A percentile compares a stretch with the other conserved stretches of the same genome.
These are phyloP conservation scores for Ovibos moschatus DNA, from an alignment of 2,113 vertebrate species.

Conservation along the genomic window DNA sequence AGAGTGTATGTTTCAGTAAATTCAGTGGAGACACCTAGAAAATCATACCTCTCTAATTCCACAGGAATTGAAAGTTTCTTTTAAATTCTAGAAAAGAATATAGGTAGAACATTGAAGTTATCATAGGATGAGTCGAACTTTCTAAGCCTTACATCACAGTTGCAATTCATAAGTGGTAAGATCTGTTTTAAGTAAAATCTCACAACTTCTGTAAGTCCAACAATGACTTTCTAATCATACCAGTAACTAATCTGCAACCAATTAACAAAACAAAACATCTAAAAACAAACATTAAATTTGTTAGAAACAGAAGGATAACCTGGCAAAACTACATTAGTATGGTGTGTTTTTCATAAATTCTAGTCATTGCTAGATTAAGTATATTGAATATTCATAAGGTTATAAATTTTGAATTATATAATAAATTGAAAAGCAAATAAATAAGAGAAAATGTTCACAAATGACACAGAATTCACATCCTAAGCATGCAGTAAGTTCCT, in stretches of 20 bases:
- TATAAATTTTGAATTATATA: not conserved
- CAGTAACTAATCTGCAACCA: not conserved
- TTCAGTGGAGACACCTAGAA: not conserved
- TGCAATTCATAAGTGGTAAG: not conserved
- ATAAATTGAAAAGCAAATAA: not conserved
- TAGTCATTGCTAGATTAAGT: not conserved
- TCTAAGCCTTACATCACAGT: not conserved
- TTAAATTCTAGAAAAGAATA: not conserved
- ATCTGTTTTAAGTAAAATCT: not conserved
- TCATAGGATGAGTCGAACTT: not conserved
- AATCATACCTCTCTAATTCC: not conserved
- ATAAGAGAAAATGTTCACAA: not conserved
- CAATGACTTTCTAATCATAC: not conserved
- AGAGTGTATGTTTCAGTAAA: not conserved
- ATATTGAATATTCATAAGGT: not conserved
- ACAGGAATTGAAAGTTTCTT: not conserved
- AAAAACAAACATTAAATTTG: not conserved
- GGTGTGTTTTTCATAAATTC: not conserved
- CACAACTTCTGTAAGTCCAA: not conserved
- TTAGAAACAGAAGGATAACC: not conserved
- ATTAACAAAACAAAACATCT: not conserved
- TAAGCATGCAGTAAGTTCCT: not conserved
- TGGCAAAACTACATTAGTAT: not conserved
- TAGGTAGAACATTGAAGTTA: not conserved
- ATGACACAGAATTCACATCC: not conserved